Evolutionary conservation across 2,797 vertebrate genomes (phyloP).

Genomic region (Tachyglossus aculeatus): DNA sequence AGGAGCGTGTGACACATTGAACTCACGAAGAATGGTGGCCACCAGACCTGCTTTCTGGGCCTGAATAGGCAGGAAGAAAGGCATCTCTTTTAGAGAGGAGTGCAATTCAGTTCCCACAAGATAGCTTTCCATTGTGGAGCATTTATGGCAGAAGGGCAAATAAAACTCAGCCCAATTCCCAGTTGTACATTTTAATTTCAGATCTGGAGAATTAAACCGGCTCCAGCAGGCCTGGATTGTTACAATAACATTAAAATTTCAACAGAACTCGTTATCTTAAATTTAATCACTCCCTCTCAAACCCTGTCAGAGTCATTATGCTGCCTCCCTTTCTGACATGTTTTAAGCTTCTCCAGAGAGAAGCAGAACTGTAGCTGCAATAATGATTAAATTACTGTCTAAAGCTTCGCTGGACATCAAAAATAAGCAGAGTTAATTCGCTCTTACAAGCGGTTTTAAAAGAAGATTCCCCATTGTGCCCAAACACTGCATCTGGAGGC

Average conservation of each 20-base stretch:
- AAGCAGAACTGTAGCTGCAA: slow-evolving; percentile 54
- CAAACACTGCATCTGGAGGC: background rate
- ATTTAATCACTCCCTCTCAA: slow-evolving; percentile 66
- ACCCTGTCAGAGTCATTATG: slow-evolving; percentile 66
- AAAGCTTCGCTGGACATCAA: slow-evolving; percentile 67
- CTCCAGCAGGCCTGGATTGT: slow-evolving; percentile 26
- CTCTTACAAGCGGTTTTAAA: slow-evolving; percentile 18
- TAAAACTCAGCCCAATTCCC: slow-evolving; percentile 17
- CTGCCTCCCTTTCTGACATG: slow-evolving; percentile 57
- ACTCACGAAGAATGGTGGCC: background rate
- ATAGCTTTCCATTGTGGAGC: background rate
- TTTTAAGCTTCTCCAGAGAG: slow-evolving; percentile 58
- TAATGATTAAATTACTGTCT: slow-evolving; percentile 71
- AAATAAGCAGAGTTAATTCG: slow-evolving; percentile 54
- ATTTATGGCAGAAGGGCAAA: background rate
- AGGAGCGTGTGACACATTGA: accelerated
- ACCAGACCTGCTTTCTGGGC: background rate
- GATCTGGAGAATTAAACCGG: slow-evolving; percentile 16
- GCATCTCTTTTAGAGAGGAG: accelerated
- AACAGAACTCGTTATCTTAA: slow-evolving; percentile 69
- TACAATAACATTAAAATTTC: slow-evolving; percentile 61
- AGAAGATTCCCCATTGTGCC: slow-evolving; percentile 13
- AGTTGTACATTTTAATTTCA: background rate
- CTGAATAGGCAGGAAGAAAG: background rate
- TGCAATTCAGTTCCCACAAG: background rate